These are phyloP conservation scores for Hyperoplus immaculatus DNA, from an alignment of 2,797 vertebrate genomes.

Conservation along the genomic window DNA sequence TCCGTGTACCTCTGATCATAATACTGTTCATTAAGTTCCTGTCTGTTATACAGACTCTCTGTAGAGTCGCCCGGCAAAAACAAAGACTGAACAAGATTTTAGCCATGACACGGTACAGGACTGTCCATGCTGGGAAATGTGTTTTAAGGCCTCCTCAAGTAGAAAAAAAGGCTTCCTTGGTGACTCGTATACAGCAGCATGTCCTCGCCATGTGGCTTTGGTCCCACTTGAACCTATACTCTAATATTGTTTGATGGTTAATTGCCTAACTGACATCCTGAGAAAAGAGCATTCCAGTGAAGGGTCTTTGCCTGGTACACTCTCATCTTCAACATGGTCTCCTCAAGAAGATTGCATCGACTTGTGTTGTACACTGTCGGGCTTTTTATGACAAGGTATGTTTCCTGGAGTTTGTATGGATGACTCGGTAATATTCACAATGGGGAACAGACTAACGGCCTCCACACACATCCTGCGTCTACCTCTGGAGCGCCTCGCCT, in stretches of 20 bases:
- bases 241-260: slow-evolving; percentile 11
- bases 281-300: not conserved
- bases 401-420: not conserved
- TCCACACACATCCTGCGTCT: too few species aligned
- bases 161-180: too few species aligned
- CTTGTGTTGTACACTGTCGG: not conserved
- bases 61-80: too few species aligned
- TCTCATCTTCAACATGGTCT: not conserved
- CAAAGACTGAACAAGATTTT: too few species aligned
- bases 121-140: too few species aligned
- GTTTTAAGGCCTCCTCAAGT: too few species aligned
- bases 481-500: too few species aligned
- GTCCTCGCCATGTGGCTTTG: not conserved
- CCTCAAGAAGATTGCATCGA: not conserved
- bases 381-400: not conserved
- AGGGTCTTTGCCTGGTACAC: not conserved
- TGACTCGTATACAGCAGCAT: not conserved
- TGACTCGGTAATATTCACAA: not conserved
- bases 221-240: not conserved
- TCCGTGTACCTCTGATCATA: not conserved
- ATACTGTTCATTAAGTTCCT: not conserved
- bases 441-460: not conserved
- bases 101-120: too few species aligned
- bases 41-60: not conserved
- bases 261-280: not conserved